A percentile compares a stretch with the other conserved stretches of the same genome.
These are phyloP conservation scores for Aleiodes leptofemur DNA, from an alignment of 2,888 invertebrate species.

Conservation along the genomic window DNA sequence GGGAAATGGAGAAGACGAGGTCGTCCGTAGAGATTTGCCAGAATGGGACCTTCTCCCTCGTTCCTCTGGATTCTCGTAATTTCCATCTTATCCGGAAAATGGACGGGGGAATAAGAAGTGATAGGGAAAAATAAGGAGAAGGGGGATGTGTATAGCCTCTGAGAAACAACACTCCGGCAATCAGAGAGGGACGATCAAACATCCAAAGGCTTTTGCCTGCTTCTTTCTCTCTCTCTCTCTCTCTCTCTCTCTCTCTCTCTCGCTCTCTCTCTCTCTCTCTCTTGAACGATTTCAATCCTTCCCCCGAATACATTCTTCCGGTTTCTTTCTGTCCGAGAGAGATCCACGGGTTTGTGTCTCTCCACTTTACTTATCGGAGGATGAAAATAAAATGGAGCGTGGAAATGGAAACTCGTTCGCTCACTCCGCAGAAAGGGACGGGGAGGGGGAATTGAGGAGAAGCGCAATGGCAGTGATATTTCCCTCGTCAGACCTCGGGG, in stretches of 20 bases:
- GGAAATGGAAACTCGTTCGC: conserved; percentile 56
- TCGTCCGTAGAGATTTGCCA: conserved; percentile 49
- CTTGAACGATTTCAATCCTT: background rate
- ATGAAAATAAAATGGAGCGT: conserved; percentile 57
- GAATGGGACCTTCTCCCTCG: conserved; percentile 29
- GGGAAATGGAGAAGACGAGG: conserved; percentile 36
- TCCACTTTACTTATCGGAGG: conserved; percentile 58
- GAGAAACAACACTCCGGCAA: conserved; percentile 61
- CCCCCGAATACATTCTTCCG: background rate
- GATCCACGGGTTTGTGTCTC: conserved; percentile 45
- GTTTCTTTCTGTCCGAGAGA: conserved; percentile 13
- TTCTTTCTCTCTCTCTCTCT: conserved; percentile 13
- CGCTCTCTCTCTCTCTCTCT: no score
- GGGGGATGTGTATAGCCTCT: conserved; percentile 37
- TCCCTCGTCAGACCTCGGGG: no score
- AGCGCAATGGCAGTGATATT: conserved; percentile 1
- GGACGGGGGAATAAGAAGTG: conserved; percentile 52
- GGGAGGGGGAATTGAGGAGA: conserved; percentile 3
- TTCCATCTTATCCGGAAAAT: conserved; percentile 68
- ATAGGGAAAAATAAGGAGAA: conserved; percentile 28
- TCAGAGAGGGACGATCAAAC: conserved; percentile 64
- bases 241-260: no score
- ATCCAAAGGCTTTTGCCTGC: conserved; percentile 51
- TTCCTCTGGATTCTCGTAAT: conserved; percentile 58
- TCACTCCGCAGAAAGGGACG: conserved; percentile 8